phyloP scores from a whole-genome alignment of 1,140 invertebrate species.

The Tetramorium parvispinum region DNA sequence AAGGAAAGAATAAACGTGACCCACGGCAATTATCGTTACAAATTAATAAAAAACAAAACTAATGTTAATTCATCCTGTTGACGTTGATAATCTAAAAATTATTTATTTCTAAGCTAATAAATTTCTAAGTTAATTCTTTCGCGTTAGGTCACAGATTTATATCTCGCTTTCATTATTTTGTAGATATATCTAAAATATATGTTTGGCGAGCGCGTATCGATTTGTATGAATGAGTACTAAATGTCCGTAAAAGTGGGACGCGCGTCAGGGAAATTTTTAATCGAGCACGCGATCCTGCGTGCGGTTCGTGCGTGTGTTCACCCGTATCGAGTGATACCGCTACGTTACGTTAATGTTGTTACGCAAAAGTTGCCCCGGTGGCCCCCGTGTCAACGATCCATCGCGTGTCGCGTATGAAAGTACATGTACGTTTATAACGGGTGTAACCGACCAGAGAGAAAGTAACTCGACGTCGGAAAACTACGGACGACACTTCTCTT shows the following conservation, averaged over 20 bases:
- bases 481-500: neutral
- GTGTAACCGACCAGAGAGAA: neutral
- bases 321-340: constrained; percentile 37
- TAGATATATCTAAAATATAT: constrained; percentile 40
- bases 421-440: neutral
- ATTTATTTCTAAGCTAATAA: neutral
- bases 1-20: neutral
- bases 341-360: constrained; percentile 38
- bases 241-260: constrained; percentile 52
- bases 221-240: constrained; percentile 45
- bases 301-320: constrained; percentile 44
- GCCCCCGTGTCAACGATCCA: constrained; percentile 47
- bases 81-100: constrained; percentile 4
- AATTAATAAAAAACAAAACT: neutral
- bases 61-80: constrained; percentile 8
- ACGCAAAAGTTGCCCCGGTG: constrained; percentile 51
- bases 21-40: neutral
- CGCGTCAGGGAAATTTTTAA: constrained; percentile 44
- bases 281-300: constrained; percentile 43
- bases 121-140: neutral
- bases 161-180: constrained; percentile 21
- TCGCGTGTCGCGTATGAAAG: constrained; percentile 39
- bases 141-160: neutral
- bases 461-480: neutral
- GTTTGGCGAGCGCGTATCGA: constrained; percentile 6